phyloP scores from a whole-genome alignment of 1,140 invertebrate genomes.

The Akabosia matsudoensis region DNA sequence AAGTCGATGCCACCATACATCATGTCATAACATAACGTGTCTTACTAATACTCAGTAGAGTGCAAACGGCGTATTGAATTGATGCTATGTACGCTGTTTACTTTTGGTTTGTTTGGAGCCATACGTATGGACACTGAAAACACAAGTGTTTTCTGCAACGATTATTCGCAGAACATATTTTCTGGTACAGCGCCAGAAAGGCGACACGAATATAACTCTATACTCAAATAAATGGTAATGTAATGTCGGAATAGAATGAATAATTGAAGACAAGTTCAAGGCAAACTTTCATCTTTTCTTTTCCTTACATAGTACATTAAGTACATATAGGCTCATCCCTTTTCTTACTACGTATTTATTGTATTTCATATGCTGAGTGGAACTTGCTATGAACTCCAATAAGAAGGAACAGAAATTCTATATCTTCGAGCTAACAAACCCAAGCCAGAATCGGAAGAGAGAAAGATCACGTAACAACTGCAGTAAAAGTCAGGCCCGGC shows the following conservation, averaged over 20 bases:
- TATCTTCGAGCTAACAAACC: neutral
- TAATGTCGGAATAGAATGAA: neutral
- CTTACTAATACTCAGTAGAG: too few relatives aligned
- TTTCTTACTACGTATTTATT: neutral
- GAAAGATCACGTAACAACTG: neutral
- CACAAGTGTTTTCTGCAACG: too few relatives aligned
- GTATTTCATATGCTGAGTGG: neutral
- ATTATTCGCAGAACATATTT: neutral
- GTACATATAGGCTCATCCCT: too few relatives aligned
- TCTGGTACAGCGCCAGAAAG: neutral
- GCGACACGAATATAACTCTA: too few relatives aligned
- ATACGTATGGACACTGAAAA: too few relatives aligned
- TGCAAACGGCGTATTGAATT: too few relatives aligned
- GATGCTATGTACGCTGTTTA: too few relatives aligned
- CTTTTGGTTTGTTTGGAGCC: too few relatives aligned
- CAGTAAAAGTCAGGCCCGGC: neutral
- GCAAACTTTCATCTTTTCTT: conserved; percentile 17
- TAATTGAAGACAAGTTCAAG: conserved; percentile 17
- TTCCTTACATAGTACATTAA: too few relatives aligned
- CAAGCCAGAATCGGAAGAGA: neutral
- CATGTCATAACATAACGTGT: too few relatives aligned
- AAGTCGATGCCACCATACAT: too few relatives aligned
- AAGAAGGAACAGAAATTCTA: neutral
- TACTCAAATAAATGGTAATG: neutral
- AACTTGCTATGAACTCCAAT: neutral